Evolutionary conservation across 2,888 invertebrate genomes (phyloP), one percentile per base, ranked within the genome.

Genomic region (Galeruca laticollis): DNA sequence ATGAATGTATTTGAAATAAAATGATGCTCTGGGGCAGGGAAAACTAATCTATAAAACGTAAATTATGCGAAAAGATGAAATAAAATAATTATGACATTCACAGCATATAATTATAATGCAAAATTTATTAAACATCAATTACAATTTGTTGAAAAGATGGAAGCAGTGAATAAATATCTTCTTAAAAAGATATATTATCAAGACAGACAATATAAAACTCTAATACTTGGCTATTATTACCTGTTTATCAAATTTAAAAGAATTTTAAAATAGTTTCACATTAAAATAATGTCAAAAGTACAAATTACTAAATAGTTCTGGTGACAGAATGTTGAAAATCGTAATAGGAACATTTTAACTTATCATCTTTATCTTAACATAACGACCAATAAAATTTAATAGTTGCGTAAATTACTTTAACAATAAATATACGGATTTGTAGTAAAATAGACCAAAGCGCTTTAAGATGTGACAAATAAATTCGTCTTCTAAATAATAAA

Each of bases 181-280:
- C 26, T 3, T 26, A 26, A 26, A 26, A 26, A 26, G 26, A 5
- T 26, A 5, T 26, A 47, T 15, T 8, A 2, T 9, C 15, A 18
- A 47, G 15, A 8, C 9, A 0, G 8, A 2, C 47, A 15, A 47
- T 47, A 18, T 37, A 37, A 1, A 11, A 37, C 13, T 37, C 3
- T 37, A 11, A 47, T 15, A 47, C 43, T n/a, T 43, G 5, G 6
- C 43, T 9, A 52, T 52, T 52, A 52, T 52, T 52, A 52, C 54
- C 54, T 54, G n/a, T 31, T 31, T 54, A 54, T 54, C n/a, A 31
- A 54, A 54, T 26, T 52, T 52, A 11, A 52, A 52, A 52, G 52
- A 52, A 52, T 52, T 26, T 54, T 54, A 26, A 31, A 26, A 54
- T 54, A 31, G 21, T 54, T 31, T 26, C 31, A 54, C 31, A 54